phyloP scores from a whole-genome alignment of 2,888 invertebrate genomes.

The Drosophila antonietae region DNA sequence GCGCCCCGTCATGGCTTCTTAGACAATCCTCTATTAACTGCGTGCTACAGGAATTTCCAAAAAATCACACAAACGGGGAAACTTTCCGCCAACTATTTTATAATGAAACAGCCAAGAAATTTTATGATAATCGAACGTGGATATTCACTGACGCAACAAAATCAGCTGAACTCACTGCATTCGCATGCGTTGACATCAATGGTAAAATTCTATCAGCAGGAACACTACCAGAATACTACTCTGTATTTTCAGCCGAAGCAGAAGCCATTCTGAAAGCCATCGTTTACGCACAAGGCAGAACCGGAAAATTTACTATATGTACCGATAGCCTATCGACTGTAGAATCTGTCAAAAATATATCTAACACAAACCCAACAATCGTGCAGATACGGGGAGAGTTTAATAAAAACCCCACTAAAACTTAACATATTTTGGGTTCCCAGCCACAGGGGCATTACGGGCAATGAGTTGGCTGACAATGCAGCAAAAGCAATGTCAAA shows the following conservation, averaged over 20 bases:
- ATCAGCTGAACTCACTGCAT: constrained; percentile 3
- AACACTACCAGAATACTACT: too few species aligned
- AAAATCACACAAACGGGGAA: constrained; percentile 1
- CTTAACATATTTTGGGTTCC: not conserved
- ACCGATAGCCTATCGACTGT: too few species aligned
- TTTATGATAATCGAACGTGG: not conserved
- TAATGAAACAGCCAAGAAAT: not conserved
- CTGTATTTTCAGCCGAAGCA: too few species aligned
- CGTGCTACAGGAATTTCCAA: constrained; percentile 1
- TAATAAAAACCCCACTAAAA: not conserved
- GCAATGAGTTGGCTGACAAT: not conserved
- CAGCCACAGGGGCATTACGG: not conserved
- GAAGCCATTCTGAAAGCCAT: too few species aligned
- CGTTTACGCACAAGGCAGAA: too few species aligned
- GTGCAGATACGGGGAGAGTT: not conserved
- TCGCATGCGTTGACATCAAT: not conserved
- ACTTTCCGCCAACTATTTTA: constrained; percentile 1
- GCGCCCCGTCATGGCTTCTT: constrained; percentile 7
- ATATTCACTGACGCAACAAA: constrained; percentile 17
- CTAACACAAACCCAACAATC: not conserved
- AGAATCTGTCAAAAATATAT: too few species aligned
- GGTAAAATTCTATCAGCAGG: not conserved
- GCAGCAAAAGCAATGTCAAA: constrained; percentile 12
- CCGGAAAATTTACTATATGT: too few species aligned
- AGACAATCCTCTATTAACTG: not conserved